These are phyloP conservation scores for Prionailurus viverrinus DNA, from an alignment of 2,113 vertebrate species.

Conservation along the genomic window DNA sequence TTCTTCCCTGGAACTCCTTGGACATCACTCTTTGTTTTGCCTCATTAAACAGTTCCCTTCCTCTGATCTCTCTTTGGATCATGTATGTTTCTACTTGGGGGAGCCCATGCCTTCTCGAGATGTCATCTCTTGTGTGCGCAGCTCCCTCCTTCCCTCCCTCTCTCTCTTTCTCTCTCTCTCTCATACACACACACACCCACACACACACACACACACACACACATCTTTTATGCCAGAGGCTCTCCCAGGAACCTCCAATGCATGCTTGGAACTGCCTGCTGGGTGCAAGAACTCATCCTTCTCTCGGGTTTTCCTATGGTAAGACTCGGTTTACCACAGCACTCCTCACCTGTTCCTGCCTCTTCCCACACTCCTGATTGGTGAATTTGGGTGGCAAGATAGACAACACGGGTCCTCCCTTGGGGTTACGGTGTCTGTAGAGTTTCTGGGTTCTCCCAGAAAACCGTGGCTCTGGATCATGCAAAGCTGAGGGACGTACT, in stretches of 20 bases:
- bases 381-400: not conserved
- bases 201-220: not conserved
- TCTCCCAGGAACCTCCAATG: not conserved
- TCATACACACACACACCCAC: not conserved
- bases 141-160: not conserved
- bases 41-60: too few relatives aligned
- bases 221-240: fast-evolving
- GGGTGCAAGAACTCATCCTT: not conserved
- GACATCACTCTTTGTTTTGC: not conserved
- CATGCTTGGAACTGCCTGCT: not conserved
- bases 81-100: not conserved
- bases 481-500: fast-evolving
- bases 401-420: fast-evolving
- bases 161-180: not conserved
- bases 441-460: not conserved
- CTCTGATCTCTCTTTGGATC: not conserved
- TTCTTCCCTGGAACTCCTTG: not conserved
- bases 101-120: fast-evolving
- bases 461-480: not conserved
- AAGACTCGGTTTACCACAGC: fast-evolving
- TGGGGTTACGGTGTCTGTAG: too few relatives aligned
- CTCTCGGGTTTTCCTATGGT: not conserved
- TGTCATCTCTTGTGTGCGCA: fast-evolving
- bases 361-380: not conserved
- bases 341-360: not conserved